Conservation (phyloP, 1,140 invertebrate species). For the Trichoplusia ni region DNA sequence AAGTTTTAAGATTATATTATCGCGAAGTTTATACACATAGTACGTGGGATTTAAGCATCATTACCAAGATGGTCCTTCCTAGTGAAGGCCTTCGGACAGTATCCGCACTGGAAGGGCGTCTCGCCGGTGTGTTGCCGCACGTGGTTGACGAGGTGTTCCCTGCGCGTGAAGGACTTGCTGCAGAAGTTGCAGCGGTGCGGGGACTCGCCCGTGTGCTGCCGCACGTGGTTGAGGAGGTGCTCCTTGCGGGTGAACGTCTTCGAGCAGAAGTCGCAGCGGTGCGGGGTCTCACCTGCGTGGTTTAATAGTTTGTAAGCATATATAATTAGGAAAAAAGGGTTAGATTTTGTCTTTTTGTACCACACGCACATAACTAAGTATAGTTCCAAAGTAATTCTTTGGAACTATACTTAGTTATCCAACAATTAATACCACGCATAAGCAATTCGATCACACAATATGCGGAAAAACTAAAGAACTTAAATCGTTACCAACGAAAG, state of each 20-base stretch:
- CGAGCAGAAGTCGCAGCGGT: constrained; percentile 91
- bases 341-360: no score
- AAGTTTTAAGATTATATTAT: no score
- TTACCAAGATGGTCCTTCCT: constrained; percentile 90
- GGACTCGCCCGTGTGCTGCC: constrained; percentile 92
- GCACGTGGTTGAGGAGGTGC: constrained; percentile 91
- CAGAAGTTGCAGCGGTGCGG: constrained; percentile 91
- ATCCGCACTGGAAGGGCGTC: constrained; percentile 92
- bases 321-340: not conserved
- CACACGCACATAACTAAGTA: no score
- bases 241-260: constrained; percentile 93
- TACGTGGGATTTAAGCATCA: not conserved
- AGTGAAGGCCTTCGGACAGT: constrained; percentile 92
- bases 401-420: no score
- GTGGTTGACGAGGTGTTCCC: constrained; percentile 92
- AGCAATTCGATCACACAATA: no score
- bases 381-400: no score
- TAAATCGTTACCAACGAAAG: no score
- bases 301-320: not conserved
- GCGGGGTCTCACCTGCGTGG: constrained; percentile 88
- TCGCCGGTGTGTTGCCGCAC: constrained; percentile 92
- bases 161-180: constrained; percentile 91
- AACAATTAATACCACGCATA: no score
- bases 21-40: no score
- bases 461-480: no score